These are phyloP conservation scores for Nasonia oneida DNA, from an alignment of 2,888 invertebrate genomes.

Conservation along the genomic window DNA sequence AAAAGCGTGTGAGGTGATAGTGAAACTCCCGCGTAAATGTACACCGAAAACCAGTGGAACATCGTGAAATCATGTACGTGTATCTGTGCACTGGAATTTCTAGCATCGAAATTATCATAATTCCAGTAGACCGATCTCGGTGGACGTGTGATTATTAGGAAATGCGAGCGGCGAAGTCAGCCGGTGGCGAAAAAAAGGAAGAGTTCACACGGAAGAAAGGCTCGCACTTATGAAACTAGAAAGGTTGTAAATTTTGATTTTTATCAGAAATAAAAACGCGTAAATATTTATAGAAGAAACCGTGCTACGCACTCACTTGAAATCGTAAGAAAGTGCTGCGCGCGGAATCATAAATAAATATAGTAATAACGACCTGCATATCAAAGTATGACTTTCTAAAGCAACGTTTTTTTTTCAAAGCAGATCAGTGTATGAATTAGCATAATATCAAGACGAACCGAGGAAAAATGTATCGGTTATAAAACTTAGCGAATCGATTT, in stretches of 20 bases:
- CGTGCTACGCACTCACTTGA: background rate
- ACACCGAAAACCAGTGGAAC: slow-evolving; percentile 3
- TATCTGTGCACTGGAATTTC: slow-evolving; percentile 2
- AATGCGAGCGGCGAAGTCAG: background rate
- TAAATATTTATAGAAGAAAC: background rate
- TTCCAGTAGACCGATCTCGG: slow-evolving; percentile 16
- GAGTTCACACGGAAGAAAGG: slow-evolving; percentile 35
- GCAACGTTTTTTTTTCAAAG: background rate
- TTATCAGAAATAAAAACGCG: background rate
- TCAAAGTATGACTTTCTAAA: slow-evolving; percentile 30
- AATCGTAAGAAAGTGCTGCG: slow-evolving; percentile 23
- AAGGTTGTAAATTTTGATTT: slow-evolving; percentile 31
- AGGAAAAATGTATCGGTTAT: background rate
- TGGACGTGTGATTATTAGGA: slow-evolving; percentile 22
- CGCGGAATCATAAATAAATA: slow-evolving; percentile 15
- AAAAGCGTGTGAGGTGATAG: no score
- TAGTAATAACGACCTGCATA: background rate
- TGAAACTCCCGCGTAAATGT: no score
- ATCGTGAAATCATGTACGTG: slow-evolving; percentile 22
- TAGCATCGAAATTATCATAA: slow-evolving; percentile 42
- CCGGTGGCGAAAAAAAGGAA: slow-evolving; percentile 1
- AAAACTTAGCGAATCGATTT: background rate
- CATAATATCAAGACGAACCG: background rate
- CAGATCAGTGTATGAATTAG: background rate
- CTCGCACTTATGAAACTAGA: slow-evolving; percentile 21